These are phyloP conservation scores for Drosophila heteroneura DNA, from an alignment of 2,888 invertebrate genomes.

Conservation along the genomic window DNA sequence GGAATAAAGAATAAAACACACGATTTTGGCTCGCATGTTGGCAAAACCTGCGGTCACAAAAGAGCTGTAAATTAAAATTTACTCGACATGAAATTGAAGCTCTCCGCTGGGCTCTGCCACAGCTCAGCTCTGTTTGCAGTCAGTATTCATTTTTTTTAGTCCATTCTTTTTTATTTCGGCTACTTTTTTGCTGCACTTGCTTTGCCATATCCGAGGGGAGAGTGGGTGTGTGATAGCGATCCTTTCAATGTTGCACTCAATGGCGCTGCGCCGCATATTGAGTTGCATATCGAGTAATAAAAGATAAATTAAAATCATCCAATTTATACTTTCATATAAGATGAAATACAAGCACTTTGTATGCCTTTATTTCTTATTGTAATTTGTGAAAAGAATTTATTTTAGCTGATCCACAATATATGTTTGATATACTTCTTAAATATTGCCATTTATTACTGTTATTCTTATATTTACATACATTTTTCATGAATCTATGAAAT, in stretches of 20 bases:
- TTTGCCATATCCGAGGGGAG: slow-evolving; percentile 34
- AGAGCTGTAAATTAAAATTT: slow-evolving; percentile 80
- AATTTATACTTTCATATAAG: background rate
- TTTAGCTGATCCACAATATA: background rate
- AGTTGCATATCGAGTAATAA: slow-evolving; percentile 14
- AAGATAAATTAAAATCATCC: background rate
- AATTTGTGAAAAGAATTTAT: background rate
- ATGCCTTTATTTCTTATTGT: background rate
- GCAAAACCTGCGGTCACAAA: slow-evolving; percentile 73
- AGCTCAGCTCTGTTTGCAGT: slow-evolving; percentile 8
- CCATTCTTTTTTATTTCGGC: background rate
- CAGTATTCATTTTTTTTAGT: slow-evolving; percentile 18
- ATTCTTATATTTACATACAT: background rate
- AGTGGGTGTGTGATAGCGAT: background rate
- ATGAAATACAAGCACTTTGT: background rate
- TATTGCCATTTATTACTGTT: background rate
- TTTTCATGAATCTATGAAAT: background rate
- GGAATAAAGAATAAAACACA: slow-evolving; percentile 11
- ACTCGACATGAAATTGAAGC: slow-evolving; percentile 76
- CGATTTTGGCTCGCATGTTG: slow-evolving; percentile 64
- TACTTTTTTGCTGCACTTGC: slow-evolving; percentile 38
- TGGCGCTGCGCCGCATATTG: slow-evolving; percentile 33
- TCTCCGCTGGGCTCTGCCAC: slow-evolving; percentile 14
- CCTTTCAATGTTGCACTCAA: slow-evolving; percentile 33
- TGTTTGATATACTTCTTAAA: too few species aligned